Evolutionary conservation across 2,888 invertebrate species (phyloP), one percentile per base, ranked within the genome.

Genomic region (Eucera pruinosa): DNA sequence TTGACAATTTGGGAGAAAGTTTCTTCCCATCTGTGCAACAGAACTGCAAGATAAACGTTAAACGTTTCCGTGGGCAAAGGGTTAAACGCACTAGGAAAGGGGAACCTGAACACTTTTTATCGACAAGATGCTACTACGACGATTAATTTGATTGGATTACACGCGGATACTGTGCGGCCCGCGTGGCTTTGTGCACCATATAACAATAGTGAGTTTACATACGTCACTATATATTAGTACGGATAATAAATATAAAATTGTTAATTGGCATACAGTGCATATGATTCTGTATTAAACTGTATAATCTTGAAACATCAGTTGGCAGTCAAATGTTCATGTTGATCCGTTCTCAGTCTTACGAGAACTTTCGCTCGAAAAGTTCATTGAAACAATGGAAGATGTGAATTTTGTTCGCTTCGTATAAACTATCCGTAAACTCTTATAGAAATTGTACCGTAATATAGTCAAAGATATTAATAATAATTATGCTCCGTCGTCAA

Each of bases 171-270:
- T 78, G 50, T 65, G 70, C 70, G 66, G 64, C 48, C 74, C 55
- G 62, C 69, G 55, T 72, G 60, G 61, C 66, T 58, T 57, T 65
- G 74, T 73, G 85, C 72, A 78, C 58, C 78, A 78, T 68, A 83
- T 70, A 69, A 78, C 70, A 80, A 84, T 70, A 80, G 77, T 75
- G 79, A 75, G 60, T 81, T n/a, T 81, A 75, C 64, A 65, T 81
- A 83, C 57, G 25, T 80, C 86, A 72, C 74, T 79, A n/a, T n/a
- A 86, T 71, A 78, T 83, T 82, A 80, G 66, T 85, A 81, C 78
- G 72, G 80, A 72, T 82, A 84, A 86, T 87, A 84, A 87, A 86
- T 86, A 86, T 79, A 86, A 86, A 85, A 82, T n/a, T 81, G 80
- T 86, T 81, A 80, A 84, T 85, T 83, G 83, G 87, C 85, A 84